A percentile compares a stretch with the other conserved stretches of the same genome.
These are phyloP conservation scores for Caenorhabditis brenneri DNA, from an alignment of 1,140 invertebrate species.

Conservation along the genomic window DNA sequence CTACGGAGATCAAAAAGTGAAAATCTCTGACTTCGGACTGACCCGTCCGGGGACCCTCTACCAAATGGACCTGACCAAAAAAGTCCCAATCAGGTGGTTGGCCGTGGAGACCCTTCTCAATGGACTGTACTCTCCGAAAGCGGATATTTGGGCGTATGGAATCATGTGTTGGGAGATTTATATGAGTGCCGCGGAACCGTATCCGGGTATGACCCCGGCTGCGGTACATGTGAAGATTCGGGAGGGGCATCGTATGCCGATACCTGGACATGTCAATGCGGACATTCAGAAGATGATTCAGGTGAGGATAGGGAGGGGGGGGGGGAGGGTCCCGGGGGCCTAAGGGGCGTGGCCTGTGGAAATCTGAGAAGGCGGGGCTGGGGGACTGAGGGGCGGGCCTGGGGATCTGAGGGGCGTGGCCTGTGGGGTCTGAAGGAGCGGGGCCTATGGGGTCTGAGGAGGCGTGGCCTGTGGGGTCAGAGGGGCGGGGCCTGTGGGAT, in stretches of 20 bases:
- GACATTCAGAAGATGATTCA: background rate
- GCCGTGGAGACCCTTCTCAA: constrained; percentile 15
- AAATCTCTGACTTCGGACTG: constrained; percentile 45
- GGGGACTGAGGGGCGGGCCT: no score
- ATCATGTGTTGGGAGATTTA: constrained; percentile 44
- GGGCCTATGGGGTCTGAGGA: no score
- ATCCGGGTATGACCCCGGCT: constrained; percentile 52
- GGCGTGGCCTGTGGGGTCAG: no score
- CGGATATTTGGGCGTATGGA: constrained; percentile 42
- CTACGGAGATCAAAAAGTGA: constrained; percentile 21
- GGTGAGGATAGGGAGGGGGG: background rate
- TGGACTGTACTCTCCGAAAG: background rate
- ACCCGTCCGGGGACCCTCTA: constrained; percentile 5
- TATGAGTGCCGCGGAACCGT: constrained; percentile 44
- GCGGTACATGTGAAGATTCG: constrained; percentile 29
- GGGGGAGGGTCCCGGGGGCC: no score
- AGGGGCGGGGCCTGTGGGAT: no score
- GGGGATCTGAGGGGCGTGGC: no score
- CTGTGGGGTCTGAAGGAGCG: no score
- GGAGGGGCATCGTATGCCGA: constrained; percentile 49
- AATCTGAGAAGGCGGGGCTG: no score
- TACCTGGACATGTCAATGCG: background rate
- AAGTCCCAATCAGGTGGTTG: constrained; percentile 40
- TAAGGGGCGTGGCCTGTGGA: no score
- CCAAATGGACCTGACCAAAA: constrained; percentile 15